A percentile compares a stretch with the other conserved stretches of the same genome.
These are phyloP conservation scores for Paramisgurnus dabryanus DNA, from an alignment of 2,113 vertebrate genomes.

Conservation along the genomic window DNA sequence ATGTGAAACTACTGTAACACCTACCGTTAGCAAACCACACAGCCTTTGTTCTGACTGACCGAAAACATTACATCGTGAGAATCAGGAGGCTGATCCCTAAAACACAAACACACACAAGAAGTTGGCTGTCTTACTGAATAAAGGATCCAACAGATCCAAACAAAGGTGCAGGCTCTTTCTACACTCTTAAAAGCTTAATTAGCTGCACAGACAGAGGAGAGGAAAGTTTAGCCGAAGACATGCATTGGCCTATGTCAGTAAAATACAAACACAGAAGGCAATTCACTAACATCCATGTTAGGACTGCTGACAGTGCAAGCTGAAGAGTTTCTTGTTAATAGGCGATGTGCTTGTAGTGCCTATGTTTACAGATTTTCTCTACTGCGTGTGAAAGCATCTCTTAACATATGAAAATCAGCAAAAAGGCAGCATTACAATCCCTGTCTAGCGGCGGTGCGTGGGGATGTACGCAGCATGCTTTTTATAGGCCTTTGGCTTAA, in stretches of 20 bases:
- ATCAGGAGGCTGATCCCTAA: slow-evolving; percentile 47
- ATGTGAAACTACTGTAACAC: slow-evolving; percentile 39
- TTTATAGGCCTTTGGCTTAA: slow-evolving; percentile 19
- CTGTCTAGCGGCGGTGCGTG: slow-evolving; percentile 11
- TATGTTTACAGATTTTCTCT: slow-evolving; percentile 21
- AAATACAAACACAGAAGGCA: background rate
- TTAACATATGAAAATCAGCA: background rate
- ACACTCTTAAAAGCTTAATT: slow-evolving; percentile 26
- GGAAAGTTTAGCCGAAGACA: slow-evolving; percentile 15
- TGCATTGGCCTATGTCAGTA: slow-evolving; percentile 21
- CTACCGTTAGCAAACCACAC: slow-evolving; percentile 57
- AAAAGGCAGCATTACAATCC: background rate
- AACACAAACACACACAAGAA: slow-evolving; percentile 50
- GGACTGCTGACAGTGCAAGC: background rate
- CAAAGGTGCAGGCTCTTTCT: slow-evolving; percentile 18
- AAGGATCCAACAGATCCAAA: slow-evolving; percentile 27
- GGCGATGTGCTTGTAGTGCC: background rate
- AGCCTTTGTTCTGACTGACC: slow-evolving; percentile 52
- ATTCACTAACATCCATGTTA: slow-evolving; percentile 12
- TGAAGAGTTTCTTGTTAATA: background rate
- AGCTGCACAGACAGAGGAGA: slow-evolving; percentile 22
- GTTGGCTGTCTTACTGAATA: slow-evolving; percentile 30
- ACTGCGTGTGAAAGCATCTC: slow-evolving; percentile 12
- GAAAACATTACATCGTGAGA: slow-evolving; percentile 51
- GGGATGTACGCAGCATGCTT: slow-evolving; percentile 24